A percentile compares a stretch with the other conserved stretches of the same genome.
phyloP scores from a whole-genome alignment of 2,113 vertebrate genomes.

The Vireo altiloquus region DNA sequence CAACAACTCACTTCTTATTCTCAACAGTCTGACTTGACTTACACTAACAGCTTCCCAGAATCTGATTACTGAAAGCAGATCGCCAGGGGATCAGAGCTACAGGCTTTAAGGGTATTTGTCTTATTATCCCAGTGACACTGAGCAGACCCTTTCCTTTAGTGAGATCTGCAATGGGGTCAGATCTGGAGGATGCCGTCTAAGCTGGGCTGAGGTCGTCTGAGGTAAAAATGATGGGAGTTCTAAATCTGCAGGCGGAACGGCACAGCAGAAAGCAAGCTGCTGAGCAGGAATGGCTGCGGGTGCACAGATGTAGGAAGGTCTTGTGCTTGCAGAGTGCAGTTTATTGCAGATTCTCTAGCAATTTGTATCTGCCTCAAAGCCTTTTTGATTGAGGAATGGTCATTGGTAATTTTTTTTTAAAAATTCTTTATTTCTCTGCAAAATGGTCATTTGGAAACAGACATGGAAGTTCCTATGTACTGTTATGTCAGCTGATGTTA shows the following conservation, averaged over 20 bases:
- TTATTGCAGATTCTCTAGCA: not conserved
- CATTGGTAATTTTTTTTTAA: not conserved
- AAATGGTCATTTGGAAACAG: not conserved
- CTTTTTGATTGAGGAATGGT: not conserved
- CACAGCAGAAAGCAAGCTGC: not conserved
- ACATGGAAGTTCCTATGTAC: not conserved
- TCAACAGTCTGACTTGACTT: not conserved
- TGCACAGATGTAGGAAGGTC: not conserved
- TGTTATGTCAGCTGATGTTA: not conserved
- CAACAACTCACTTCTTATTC: not conserved
- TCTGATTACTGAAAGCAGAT: slow-evolving; percentile 67
- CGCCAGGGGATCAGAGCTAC: slow-evolving; percentile 41
- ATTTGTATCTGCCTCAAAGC: not conserved
- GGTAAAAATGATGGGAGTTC: not conserved
- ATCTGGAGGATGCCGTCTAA: slow-evolving; percentile 19
- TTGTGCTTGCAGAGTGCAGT: not conserved
- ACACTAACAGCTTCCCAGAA: slow-evolving; percentile 37
- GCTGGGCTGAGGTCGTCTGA: not conserved
- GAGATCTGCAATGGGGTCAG: slow-evolving; percentile 19
- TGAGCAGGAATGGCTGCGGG: not conserved
- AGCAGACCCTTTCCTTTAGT: slow-evolving; percentile 57
- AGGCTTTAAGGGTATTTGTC: slow-evolving; percentile 64
- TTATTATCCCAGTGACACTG: slow-evolving; percentile 61
- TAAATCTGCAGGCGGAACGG: slow-evolving; percentile 24
- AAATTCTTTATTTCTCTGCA: not conserved